These are phyloP conservation scores for Pygoscelis antarcticus DNA, from an alignment of 2,113 vertebrate species.

Conservation along the genomic window DNA sequence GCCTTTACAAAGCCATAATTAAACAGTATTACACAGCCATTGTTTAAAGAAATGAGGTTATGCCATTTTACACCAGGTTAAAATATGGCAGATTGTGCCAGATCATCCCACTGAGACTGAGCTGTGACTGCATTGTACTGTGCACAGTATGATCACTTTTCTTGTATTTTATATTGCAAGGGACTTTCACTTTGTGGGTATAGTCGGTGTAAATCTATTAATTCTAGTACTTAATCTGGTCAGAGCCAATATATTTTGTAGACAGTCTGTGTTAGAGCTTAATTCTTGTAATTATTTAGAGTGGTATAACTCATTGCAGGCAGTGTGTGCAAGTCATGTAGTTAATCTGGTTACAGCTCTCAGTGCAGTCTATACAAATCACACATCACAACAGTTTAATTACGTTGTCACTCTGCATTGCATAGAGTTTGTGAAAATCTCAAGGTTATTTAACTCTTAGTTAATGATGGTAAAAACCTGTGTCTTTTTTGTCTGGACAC, in stretches of 20 bases:
- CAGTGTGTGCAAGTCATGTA: neutral
- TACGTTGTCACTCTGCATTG: neutral
- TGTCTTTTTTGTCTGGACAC: neutral
- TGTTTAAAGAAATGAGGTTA: neutral
- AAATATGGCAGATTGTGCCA: neutral
- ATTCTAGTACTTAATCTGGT: slow-evolving; percentile 28
- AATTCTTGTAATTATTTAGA: slow-evolving; percentile 44
- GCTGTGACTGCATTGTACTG: neutral
- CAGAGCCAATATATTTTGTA: slow-evolving; percentile 20
- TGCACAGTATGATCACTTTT: neutral
- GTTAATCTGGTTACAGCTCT: slow-evolving; percentile 32
- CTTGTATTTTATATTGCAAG: neutral
- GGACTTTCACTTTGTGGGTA: neutral
- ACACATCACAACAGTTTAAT: slow-evolving; percentile 13
- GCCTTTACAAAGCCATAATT: neutral
- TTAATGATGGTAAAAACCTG: neutral
- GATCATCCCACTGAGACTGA: neutral
- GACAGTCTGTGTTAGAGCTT: neutral
- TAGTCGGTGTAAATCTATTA: neutral
- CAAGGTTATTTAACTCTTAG: slow-evolving; percentile 1
- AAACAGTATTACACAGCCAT: neutral
- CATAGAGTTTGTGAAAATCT: neutral
- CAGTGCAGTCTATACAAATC: neutral
- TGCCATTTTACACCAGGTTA: neutral
- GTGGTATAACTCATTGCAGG: neutral